Evolutionary conservation across 2,888 invertebrate species (phyloP), one percentile per base, ranked within the genome.

Genomic region (Dicyrtomina minuta): DNA sequence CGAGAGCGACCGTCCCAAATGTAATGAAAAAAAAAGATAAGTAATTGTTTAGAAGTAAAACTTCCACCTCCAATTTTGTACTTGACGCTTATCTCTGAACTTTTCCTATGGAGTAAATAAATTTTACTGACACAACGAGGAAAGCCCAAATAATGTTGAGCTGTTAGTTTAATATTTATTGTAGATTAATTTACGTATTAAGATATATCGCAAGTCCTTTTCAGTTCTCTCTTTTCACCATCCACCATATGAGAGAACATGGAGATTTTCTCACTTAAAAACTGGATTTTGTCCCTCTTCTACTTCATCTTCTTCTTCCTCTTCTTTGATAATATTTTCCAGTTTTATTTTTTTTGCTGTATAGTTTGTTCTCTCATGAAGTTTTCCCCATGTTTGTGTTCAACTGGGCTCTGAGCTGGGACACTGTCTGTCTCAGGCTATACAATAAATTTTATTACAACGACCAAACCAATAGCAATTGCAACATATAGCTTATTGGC

Each of bases 101-200:
- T 51, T 46, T 64, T 41, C 33, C 17, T 62, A 49, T 20, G 27
- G 33, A 46, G 53, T 39, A 55, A 55, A 65, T 65, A 65, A 65
- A 65, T 65, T 55, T 55, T 43, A 33, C 65, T 65, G 65, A 65
- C 65, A 65, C 65, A 53, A 55, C 64, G 27, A 55, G 65, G 65
- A 65, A 65, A 65, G 55, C 65, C 65, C 65, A 65, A 65, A 65
- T 65, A 65, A 53, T 65, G 65, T 65, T 65, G n/a, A n/a, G 27
- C 51, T 20, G 39, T 64, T 33, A 33, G 33, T 26, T 39, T 58
- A 58, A 33, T 39, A 58, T 58, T 58, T 26, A 33, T 58, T 39
- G 39, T 58, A 39, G 58, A 58, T 58, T 58, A 58, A 58, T 58
- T 58, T 39, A 65, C 55, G 41, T 65, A 65, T 65, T 65, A 65